Evolutionary conservation across 2,113 vertebrate species (phyloP).

Genomic region (western clawed frog (Xenopus tropicalis)): UCB_Xtro_10.0 CM004447.2:131133001-131133500

Average conservation of each 20-base stretch:
- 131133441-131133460: too few relatives aligned
- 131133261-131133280: conserved; percentile 50
- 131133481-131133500: too few relatives aligned
- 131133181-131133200: conserved; percentile 58
- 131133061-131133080: conserved; percentile 29
- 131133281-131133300: conserved; percentile 48
- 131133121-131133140: conserved; percentile 52
- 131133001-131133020: conserved; percentile 19
- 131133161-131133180: conserved; percentile 65
- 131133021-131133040: neutral
- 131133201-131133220: conserved; percentile 56
- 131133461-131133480: too few relatives aligned
- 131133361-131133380: too few relatives aligned
- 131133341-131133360: too few relatives aligned
- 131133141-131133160: conserved; percentile 60
- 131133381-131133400: too few relatives aligned
- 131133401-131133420: too few relatives aligned
- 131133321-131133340: neutral
- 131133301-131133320: conserved; percentile 29
- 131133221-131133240: conserved; percentile 64
- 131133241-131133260: conserved; percentile 60
- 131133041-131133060: conserved; percentile 6
- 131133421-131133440: too few relatives aligned
- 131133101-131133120: conserved; percentile 37
- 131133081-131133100: conserved; percentile 46